phyloP scores from a whole-genome alignment of 2,113 vertebrate genomes.

The Tiliqua scincoides region DNA sequence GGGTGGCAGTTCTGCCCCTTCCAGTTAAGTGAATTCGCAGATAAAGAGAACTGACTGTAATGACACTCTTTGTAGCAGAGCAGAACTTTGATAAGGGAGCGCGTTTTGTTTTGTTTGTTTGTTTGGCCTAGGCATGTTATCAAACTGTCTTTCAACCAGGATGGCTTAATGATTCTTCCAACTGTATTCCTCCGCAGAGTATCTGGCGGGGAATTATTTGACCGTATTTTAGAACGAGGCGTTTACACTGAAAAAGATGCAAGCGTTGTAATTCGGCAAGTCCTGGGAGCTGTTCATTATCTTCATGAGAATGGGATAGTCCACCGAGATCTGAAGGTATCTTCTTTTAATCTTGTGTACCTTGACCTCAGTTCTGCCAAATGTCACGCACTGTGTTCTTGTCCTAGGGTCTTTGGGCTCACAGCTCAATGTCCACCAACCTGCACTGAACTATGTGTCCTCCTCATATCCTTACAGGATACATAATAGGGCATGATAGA shows the following conservation, averaged over 20 bases:
- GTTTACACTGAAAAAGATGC: conserved; percentile 95
- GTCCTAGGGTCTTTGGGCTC: not conserved
- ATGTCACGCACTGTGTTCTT: not conserved
- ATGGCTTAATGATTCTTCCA: not conserved
- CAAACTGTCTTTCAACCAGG: not conserved
- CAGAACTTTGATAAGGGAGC: not conserved
- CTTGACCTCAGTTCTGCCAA: not conserved
- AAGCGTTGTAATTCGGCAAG: conserved; percentile 89
- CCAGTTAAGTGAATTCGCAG: no score
- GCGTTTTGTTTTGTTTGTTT: no score
- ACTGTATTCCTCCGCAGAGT: conserved; percentile 76
- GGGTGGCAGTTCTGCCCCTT: no score
- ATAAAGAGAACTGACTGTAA: no score
- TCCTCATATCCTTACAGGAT: not conserved
- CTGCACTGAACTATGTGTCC: not conserved
- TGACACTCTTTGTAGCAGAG: not conserved
- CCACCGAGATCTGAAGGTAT: conserved; percentile 93
- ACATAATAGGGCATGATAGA: not conserved
- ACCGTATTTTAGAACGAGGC: conserved; percentile 89
- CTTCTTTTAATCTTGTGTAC: not conserved
- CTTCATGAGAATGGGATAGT: conserved; percentile 92
- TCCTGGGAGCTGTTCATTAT: conserved; percentile 90
- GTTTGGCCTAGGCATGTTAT: fast-evolving
- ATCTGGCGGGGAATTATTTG: conserved; percentile 94
- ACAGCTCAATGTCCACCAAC: not conserved